Evolutionary conservation across 2,888 invertebrate species (phyloP), one percentile per base, ranked within the genome.

Genomic region (Dascillus cervinus): DNA sequence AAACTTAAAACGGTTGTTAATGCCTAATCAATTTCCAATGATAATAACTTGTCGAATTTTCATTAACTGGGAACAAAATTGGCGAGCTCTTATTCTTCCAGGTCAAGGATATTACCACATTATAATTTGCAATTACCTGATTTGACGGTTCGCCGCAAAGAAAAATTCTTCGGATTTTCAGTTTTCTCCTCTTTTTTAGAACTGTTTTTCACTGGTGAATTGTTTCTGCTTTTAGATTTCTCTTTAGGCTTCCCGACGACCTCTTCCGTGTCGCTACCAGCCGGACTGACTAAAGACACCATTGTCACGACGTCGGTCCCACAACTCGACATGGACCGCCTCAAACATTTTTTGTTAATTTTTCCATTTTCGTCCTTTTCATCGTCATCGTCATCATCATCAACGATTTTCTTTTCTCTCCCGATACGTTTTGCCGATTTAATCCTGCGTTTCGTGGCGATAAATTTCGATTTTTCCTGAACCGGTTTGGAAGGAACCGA

Each of bases 261-360:
- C 6, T 69, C 69, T 45, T 78, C 78, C 11, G 69, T 70, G 33
- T 79, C 79, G 50, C 78, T 79, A 20, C 73, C 76, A 10, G 74
- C 73, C 1, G 79, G 77, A 50, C 78, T 79, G 3, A 79, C 65
- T 23, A 81, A 58, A 0, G 79, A 79, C 0, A 81, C 78, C 70
- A 80, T 72, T 0, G 81, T 81, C 1, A 78, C 71, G 17, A 81
- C 65, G 22, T 70, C 71, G 2, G 52, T 48, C 3, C 54, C 59
- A 20, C 50, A 44, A 12, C 51, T 47, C 3, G 53, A 49, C 3
- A 56, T 52, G 22, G 54, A 49, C 37, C 41, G 43, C 10, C 38
- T 23, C n/a, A 34, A 32, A 14, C 34, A 34, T 8, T 33, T 37
- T 25, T 35, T 33, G 17, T 21, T 14, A 9, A 20, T 29, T 30